Percentiles rank a stretch among this genome's conserved stretches.
Conservation (phyloP, 2,888 invertebrate species). For the Bembecia ichneumoniformis region DNA sequence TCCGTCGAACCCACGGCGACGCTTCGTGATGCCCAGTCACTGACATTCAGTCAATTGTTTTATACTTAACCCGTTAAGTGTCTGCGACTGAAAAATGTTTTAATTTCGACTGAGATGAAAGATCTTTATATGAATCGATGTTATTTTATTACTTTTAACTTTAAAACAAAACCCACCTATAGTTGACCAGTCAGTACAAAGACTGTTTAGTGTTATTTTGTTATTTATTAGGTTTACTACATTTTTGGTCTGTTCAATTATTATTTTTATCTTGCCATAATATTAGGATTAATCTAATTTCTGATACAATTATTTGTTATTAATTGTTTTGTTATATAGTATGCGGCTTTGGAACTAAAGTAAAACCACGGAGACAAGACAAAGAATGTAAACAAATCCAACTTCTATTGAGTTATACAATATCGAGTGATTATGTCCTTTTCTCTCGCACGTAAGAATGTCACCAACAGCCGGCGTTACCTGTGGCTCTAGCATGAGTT, state of each 20-base stretch:
- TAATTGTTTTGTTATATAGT: no score
- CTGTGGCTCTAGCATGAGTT: no score
- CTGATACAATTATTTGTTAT: no score
- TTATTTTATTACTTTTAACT: not conserved
- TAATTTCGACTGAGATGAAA: slow-evolving; percentile 9
- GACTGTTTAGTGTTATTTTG: slow-evolving; percentile 59
- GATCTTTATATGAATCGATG: slow-evolving; percentile 5
- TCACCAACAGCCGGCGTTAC: no score
- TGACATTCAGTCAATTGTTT: slow-evolving; percentile 39
- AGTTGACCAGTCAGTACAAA: slow-evolving; percentile 58
- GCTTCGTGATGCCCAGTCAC: not conserved
- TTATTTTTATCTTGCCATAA: not conserved
- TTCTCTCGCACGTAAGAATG: no score
- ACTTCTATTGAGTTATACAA: no score
- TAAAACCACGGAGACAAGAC: no score
- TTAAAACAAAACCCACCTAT: slow-evolving; percentile 51
- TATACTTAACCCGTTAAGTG: slow-evolving; percentile 15
- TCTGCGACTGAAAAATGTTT: slow-evolving; percentile 6
- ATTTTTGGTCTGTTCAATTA: not conserved
- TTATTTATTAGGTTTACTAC: slow-evolving; percentile 53
- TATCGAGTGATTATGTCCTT: no score
- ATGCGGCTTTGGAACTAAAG: no score
- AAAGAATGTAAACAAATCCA: no score
- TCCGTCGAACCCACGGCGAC: slow-evolving; percentile 32
- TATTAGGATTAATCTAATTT: no score